phyloP scores from a whole-genome alignment of 2,888 invertebrate species.

The Diabrotica balteata region DNA sequence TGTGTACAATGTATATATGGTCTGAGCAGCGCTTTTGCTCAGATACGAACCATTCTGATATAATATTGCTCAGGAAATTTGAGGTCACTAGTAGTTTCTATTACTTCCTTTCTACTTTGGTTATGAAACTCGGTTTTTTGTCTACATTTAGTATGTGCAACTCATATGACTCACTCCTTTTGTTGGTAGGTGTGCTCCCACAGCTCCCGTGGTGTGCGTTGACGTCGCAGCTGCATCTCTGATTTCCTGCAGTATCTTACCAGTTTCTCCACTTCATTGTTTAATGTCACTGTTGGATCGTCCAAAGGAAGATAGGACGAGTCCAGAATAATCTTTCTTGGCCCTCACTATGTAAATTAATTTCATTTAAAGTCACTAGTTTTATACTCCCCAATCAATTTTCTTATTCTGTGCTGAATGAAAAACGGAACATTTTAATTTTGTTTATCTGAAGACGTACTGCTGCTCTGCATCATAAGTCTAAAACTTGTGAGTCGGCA shows the following conservation, averaged over 20 bases:
- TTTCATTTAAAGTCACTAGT: too few relatives aligned
- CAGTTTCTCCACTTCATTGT: slow-evolving; percentile 11
- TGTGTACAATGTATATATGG: too few relatives aligned
- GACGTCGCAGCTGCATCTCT: slow-evolving; percentile 12
- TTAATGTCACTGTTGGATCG: neutral
- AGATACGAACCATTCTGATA: slow-evolving; percentile 4
- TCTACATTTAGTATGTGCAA: slow-evolving; percentile 1
- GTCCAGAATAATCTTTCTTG: neutral
- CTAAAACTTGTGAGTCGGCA: too few relatives aligned
- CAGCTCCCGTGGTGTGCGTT: slow-evolving; percentile 17
- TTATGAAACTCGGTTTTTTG: slow-evolving; percentile 5
- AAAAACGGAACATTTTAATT: too few relatives aligned
- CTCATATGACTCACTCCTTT: slow-evolving; percentile 9
- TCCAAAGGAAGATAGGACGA: neutral
- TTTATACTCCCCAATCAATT: too few relatives aligned
- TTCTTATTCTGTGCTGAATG: too few relatives aligned
- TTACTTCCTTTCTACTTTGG: neutral
- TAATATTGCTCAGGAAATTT: neutral
- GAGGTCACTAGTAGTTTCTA: slow-evolving; percentile 9
- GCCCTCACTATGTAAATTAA: too few relatives aligned
- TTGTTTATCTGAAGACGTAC: too few relatives aligned
- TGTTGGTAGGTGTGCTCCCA: slow-evolving; percentile 10
- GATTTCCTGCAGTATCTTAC: slow-evolving; percentile 5
- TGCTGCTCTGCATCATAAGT: too few relatives aligned
- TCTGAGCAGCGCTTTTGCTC: too few relatives aligned